Conservation (phyloP, 2,888 invertebrate genomes). For the Dasypolia templi region DNA sequence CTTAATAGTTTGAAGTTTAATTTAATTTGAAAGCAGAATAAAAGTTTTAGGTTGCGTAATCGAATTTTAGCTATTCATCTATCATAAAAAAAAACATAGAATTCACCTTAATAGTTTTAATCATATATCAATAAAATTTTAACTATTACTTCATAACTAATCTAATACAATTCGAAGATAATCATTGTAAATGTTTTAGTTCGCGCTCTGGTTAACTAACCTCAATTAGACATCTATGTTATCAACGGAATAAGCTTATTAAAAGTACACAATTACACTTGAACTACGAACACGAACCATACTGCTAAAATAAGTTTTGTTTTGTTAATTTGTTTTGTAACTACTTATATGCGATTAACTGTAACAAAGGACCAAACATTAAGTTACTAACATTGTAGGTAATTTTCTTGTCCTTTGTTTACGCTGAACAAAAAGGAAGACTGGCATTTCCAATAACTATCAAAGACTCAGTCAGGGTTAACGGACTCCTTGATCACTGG, state of each 20-base stretch:
- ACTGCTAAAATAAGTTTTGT: background rate
- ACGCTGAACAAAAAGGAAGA: background rate
- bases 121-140: background rate
- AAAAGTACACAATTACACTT: background rate
- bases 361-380: background rate
- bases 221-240: conserved; percentile 33
- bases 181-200: conserved; percentile 3
- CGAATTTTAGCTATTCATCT: background rate
- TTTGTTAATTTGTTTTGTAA: no score
- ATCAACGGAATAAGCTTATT: conserved; percentile 36
- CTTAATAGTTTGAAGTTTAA: background rate
- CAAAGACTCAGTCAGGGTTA: background rate
- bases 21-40: background rate
- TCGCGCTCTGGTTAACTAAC: conserved; percentile 21
- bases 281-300: background rate
- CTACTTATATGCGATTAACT: no score
- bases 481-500: background rate
- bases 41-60: background rate
- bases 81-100: background rate
- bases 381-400: background rate
- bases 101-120: conserved; percentile 13
- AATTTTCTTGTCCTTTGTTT: background rate
- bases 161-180: conserved; percentile 13
- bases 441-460: conserved; percentile 20
- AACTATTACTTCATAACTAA: background rate